Base-by-base conservation (phyloP, 2,888 invertebrate species). In the Macrosiphum euphorbiae region DNA sequence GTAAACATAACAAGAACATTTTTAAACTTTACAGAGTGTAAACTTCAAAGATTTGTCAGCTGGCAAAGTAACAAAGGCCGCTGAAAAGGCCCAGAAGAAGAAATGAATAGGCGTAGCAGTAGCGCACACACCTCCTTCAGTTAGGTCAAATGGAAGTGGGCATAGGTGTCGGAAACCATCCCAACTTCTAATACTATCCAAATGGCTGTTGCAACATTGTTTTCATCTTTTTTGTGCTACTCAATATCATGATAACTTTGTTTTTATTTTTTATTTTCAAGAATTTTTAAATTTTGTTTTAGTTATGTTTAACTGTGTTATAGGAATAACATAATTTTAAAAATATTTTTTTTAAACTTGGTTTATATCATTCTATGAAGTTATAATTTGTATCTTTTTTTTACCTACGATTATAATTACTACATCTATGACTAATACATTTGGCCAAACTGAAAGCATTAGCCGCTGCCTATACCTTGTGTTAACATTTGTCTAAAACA, bases 61-160 rank as follows among this genome's bases (percentile, higher is more conserved):
- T 95, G 98, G 99, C 96, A 99, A 99, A 97, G 99, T 99, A 96
- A 99, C 99, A 97, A 99, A 99, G 97, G 99, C 99, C 96, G 99
- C 99, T 95, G 98, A 99, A 97, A 99, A 99, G 97, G 99, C 99
- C 96, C 97, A 97, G 96, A 99, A 99, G 97, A 99, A 98, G 97
- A 99, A 98, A 98, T 99, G 98, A 98, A 98, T 98, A 98, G 96
- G 96, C 96, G 96, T 96, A 96, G 95, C 95, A 95, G 95, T 94
- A 94, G 94, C 94, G 90, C 94, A 94, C 90, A 94, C 94, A 94
- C 94, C 86, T 94, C 52, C 86, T 94, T 94, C 94, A 94, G 94
- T 94, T 94, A 94, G 94, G 94, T 94, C 94, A 87, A 90, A 90
- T 67, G 94, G 61, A 94, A 94, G 90, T 94, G 90, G 90, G 94